A percentile compares a stretch with the other conserved stretches of the same genome.
Conservation (phyloP, 2,888 invertebrate species). For the Buathra laborator region DNA sequence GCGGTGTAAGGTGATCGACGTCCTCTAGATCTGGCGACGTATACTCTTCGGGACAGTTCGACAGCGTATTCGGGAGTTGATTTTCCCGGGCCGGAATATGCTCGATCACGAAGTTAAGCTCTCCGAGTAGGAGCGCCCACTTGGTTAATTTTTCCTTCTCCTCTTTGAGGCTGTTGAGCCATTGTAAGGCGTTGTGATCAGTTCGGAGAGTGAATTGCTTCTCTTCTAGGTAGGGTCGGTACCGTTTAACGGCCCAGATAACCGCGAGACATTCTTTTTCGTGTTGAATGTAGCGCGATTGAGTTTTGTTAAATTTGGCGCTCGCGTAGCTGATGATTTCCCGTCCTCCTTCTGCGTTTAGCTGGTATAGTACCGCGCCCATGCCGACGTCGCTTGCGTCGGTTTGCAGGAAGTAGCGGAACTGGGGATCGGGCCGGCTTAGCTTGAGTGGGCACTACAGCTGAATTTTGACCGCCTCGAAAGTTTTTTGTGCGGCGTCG, state of each 20-base stretch:
- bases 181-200: constrained; percentile 66
- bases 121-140: constrained; percentile 70
- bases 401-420: constrained; percentile 7
- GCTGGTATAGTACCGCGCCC: too few relatives aligned
- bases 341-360: too few relatives aligned
- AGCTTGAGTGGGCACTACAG: constrained; percentile 6
- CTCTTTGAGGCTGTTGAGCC: constrained; percentile 68
- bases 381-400: not conserved
- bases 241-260: not conserved
- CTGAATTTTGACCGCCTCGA: not conserved
- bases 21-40: not conserved
- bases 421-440: not conserved
- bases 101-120: constrained; percentile 29
- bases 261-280: not conserved
- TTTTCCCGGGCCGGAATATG: not conserved
- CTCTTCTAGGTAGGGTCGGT: constrained; percentile 66
- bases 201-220: constrained; percentile 66
- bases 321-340: not conserved
- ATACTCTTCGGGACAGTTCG: not conserved
- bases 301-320: not conserved
- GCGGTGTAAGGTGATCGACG: not conserved
- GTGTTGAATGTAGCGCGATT: not conserved
- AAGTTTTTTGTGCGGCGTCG: not conserved
- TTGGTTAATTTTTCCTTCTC: constrained; percentile 66
- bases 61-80: not conserved